Evolutionary conservation across 1,140 invertebrate species (phyloP), one percentile per base, ranked within the genome.

Genomic region (Trachymyrmex cornetzi): DNA sequence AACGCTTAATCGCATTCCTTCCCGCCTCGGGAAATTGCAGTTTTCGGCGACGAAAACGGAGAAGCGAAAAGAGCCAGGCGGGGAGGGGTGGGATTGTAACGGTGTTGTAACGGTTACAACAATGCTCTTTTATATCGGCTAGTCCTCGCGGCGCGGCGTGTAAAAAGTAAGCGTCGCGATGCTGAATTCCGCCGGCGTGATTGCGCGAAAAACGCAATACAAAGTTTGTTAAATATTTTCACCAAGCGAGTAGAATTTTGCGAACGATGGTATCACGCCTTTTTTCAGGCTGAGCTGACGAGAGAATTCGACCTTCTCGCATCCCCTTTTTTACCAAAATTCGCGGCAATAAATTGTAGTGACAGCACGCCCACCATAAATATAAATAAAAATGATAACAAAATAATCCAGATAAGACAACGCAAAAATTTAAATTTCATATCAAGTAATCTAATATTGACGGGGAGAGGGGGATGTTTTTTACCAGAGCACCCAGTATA

Each of bases 1-100:
- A 95, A 94, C 94, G 93, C 94, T 94, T 95, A 95, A 95, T 95
- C 94, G 94, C 93, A 94, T 95, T 95, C 93, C 93, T 94, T 93
- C 92, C 91, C 91, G 93, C 93, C 93, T 91, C 88, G 91, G 93
- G 93, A 95, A 92, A 94, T 94, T 94, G 91, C 91, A 92, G 91
- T 88, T 88, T 91, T 91, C 80, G 75, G 79, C 57, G 30, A 86
- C 34, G 69, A 34, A 38, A 50, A 80, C 14, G 14, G 19, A 38
- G 44, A 50, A 19, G 19, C 9, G 50, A 12, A 27, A 22, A 6
- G 38, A 22, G 27, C 7, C 4, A 44, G 11, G 11, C 38, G 63
- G 2, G 30, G 0, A 38, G 34, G 34, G 34, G 16, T 67, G n/a
- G 61, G 11, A 48, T 34, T 34, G 30, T 34, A 34, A 34, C 30